A percentile compares a stretch with the other conserved stretches of the same genome.
These are phyloP conservation scores for Branchinecta lindahli DNA, from an alignment of 1,140 invertebrate genomes.

Conservation along the genomic window DNA sequence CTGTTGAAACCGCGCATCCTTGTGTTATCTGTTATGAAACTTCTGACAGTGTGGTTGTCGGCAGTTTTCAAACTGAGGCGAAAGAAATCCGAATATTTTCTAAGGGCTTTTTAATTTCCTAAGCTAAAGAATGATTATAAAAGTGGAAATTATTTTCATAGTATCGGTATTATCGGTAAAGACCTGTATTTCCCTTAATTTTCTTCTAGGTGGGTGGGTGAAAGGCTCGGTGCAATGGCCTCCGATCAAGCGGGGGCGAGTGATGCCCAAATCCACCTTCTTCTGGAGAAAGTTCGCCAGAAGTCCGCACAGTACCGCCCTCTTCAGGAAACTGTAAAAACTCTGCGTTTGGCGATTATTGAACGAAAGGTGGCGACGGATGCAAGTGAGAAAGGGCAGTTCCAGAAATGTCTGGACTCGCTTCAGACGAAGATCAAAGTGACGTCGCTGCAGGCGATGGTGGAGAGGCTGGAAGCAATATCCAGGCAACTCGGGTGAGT, in stretches of 20 bases:
- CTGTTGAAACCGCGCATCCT: too few species aligned
- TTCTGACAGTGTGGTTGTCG: too few species aligned
- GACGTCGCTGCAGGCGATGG: slow-evolving; percentile 70
- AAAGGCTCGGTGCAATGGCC: slow-evolving; percentile 20
- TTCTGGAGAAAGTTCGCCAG: slow-evolving; percentile 73
- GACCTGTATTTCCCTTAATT: neutral
- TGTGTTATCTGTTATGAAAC: too few species aligned
- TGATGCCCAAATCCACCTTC: slow-evolving; percentile 44
- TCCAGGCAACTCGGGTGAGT: slow-evolving; percentile 64
- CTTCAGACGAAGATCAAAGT: slow-evolving; percentile 89
- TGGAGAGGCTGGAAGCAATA: slow-evolving; percentile 77
- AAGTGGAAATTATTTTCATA: too few species aligned
- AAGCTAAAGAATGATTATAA: too few species aligned
- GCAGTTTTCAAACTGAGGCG: too few species aligned
- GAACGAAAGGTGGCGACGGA: slow-evolving; percentile 44
- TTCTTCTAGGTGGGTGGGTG: neutral
- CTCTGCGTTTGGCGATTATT: slow-evolving; percentile 59
- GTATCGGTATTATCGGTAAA: neutral
- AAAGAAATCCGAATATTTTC: too few species aligned
- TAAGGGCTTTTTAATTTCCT: too few species aligned
- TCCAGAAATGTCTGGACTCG: slow-evolving; percentile 79
- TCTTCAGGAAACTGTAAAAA: slow-evolving; percentile 66
- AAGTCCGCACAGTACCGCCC: slow-evolving; percentile 58
- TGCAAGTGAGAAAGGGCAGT: slow-evolving; percentile 57
- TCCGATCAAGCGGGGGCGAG: slow-evolving; percentile 23